Percentiles rank a stretch among this genome's conserved stretches.
Conservation (phyloP, 2,888 invertebrate genomes). For the Microdon myrmicae region DNA sequence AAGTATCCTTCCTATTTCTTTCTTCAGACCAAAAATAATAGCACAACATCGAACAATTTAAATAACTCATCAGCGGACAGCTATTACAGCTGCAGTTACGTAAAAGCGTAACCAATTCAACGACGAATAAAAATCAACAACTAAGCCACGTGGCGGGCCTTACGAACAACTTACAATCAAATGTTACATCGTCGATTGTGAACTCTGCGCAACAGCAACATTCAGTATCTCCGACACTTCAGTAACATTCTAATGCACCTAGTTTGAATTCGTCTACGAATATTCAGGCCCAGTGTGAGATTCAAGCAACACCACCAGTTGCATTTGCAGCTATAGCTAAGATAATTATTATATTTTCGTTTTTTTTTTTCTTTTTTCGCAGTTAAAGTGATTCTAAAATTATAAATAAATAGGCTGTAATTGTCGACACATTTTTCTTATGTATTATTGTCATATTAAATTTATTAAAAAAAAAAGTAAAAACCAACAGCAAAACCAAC, state of each 20-base stretch:
- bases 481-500: too few relatives aligned
- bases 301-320: slow-evolving; percentile 66
- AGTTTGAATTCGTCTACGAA: slow-evolving; percentile 59
- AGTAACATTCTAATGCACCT: slow-evolving; percentile 64
- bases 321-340: slow-evolving; percentile 75
- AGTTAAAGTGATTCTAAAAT: too few relatives aligned
- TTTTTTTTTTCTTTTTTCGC: too few relatives aligned
- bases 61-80: slow-evolving; percentile 64
- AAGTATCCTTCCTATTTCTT: too few relatives aligned
- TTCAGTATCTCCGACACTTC: slow-evolving; percentile 43
- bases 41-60: slow-evolving; percentile 52
- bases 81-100: slow-evolving; percentile 52
- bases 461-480: too few relatives aligned
- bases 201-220: slow-evolving; percentile 53
- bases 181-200: slow-evolving; percentile 43
- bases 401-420: too few relatives aligned
- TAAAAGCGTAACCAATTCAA: slow-evolving; percentile 64
- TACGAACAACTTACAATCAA: slow-evolving; percentile 46
- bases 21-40: too few relatives aligned
- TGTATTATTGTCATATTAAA: too few relatives aligned
- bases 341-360: slow-evolving; percentile 68
- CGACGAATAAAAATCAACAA: slow-evolving; percentile 67
- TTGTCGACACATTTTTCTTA: too few relatives aligned
- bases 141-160: slow-evolving; percentile 57
- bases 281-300: slow-evolving; percentile 67